phyloP scores from a whole-genome alignment of 2,797 vertebrate species.

The Morelia viridis region DNA sequence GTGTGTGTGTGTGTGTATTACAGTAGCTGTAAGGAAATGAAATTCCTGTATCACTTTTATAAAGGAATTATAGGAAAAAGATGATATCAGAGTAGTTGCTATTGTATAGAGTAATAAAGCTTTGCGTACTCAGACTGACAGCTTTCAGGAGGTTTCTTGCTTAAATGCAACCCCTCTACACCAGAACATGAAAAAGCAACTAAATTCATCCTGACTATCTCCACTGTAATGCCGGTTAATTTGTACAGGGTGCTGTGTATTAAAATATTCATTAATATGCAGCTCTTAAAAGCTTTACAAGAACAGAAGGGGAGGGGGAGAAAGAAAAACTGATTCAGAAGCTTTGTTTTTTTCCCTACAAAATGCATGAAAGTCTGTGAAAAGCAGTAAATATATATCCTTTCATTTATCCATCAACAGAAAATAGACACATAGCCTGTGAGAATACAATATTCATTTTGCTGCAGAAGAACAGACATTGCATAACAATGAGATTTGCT shows the following conservation, averaged over 20 bases:
- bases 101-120: conserved; percentile 29
- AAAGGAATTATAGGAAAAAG: conserved; percentile 17
- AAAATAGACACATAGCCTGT: conserved; percentile 71
- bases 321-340: conserved; percentile 15
- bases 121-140: conserved; percentile 21
- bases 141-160: conserved; percentile 7
- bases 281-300: conserved; percentile 42
- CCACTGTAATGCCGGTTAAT: neutral
- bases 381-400: conserved; percentile 59
- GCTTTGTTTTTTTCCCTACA: conserved; percentile 39
- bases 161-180: neutral
- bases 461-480: conserved; percentile 99
- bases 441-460: conserved; percentile 98
- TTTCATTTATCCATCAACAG: conserved; percentile 64
- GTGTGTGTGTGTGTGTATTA: neutral
- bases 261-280: conserved; percentile 37
- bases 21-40: conserved; percentile 28
- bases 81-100: neutral
- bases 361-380: conserved; percentile 50
- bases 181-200: conserved; percentile 4
- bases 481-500: conserved; percentile 99
- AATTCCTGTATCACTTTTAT: conserved; percentile 19
- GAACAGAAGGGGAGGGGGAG: conserved; percentile 27
- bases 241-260: conserved; percentile 20
- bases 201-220: conserved; percentile 23